Evolutionary conservation across 1,140 invertebrate genomes (phyloP), one percentile per base, ranked within the genome.

Genomic region (Pseudoatta argentina): DNA sequence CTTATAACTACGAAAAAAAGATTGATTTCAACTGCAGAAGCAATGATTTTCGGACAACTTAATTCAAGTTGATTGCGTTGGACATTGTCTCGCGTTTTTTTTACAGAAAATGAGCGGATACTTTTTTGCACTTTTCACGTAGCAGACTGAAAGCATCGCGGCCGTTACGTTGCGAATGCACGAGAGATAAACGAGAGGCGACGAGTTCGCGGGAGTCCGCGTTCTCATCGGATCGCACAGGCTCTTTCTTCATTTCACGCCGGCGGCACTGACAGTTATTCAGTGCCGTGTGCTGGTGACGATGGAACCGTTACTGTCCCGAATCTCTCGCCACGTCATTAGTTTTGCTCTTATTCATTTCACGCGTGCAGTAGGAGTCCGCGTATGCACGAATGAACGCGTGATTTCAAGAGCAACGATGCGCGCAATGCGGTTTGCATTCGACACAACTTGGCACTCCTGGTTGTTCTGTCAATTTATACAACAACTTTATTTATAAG

Each of bases 311-410:
- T 90, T 67, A 83, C 53, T 79, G 85, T 83, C 83, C 79, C 75
- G 66, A 89, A 89, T 91, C 89, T 87, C 86, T 83, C 63, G 61
- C 85, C 86, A 59, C 86, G 87, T 88, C 89, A 85, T 88, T 90
- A 88, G 89, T 88, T 91, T 87, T 85, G 48, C 71, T 69, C 86
- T 88, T 90, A 85, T 88, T 88, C 85, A 67, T 63, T 85, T 76
- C 86, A 64, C 86, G 63, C 69, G 77, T 59, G 75, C 73, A 12
- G 8, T 73, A 61, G 51, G 27, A 53, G 12, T 71, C 39, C 69
- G 24, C 30, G 77, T 57, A 12, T 71, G 30, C 78, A 18, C 51
- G 14, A 51, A 10, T 10, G 18, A 44, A 44, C 39, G 76, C 7
- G n/a, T 30, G 53, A 39, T 73, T 69, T 24, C 66, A 21, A 10